phyloP scores from a whole-genome alignment of 2,888 invertebrate species.

The Aleiodes alternator region DNA sequence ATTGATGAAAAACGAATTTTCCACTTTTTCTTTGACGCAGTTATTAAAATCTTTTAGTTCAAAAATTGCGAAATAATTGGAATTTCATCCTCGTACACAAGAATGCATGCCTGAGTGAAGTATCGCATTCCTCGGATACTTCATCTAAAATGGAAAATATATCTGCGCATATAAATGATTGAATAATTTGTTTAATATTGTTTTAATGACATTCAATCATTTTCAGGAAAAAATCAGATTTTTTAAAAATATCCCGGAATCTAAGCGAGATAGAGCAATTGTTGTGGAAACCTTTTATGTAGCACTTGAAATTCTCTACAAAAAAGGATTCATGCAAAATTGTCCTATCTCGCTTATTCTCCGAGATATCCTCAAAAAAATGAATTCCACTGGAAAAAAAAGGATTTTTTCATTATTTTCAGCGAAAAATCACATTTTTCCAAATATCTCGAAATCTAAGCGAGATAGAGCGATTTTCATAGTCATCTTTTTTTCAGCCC shows the following conservation, averaged over 20 bases:
- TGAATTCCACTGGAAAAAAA: too few relatives aligned
- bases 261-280: neutral
- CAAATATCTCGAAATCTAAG: neutral
- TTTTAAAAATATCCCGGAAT: neutral
- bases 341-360: too few relatives aligned
- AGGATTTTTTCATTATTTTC: too few relatives aligned
- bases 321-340: too few relatives aligned
- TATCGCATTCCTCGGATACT: constrained; percentile 15
- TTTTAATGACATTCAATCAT: neutral
- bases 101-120: constrained; percentile 16
- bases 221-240: neutral
- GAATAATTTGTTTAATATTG: constrained; percentile 1
- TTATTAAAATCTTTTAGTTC: constrained; percentile 4
- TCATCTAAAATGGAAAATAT: constrained; percentile 16
- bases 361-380: too few relatives aligned
- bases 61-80: constrained; percentile 16
- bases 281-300: neutral
- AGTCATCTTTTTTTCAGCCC: neutral
- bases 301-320: neutral
- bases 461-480: neutral
- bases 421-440: too few relatives aligned
- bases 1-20: neutral
- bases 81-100: constrained; percentile 25
- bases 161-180: constrained; percentile 27
- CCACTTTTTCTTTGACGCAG: neutral